A percentile compares a stretch with the other conserved stretches of the same genome.
Evolutionary conservation across 1,140 invertebrate species (phyloP).

Genomic region (Rhagoletis pomonella): DNA sequence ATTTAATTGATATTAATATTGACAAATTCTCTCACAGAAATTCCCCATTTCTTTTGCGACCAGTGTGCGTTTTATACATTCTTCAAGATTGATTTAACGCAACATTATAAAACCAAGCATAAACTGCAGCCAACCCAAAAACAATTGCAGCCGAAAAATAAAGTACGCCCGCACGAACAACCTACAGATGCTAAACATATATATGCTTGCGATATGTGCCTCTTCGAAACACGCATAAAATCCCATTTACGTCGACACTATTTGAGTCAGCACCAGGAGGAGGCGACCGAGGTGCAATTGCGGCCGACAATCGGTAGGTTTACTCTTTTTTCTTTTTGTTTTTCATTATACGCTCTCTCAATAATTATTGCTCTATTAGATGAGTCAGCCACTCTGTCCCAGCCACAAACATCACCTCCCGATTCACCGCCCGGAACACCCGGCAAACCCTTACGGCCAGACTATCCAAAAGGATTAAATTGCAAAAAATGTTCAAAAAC

Average conservation of each 20-base stretch:
- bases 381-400: slow-evolving; percentile 10
- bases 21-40: slow-evolving; percentile 60
- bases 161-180: slow-evolving; percentile 10
- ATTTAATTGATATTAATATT: slow-evolving; percentile 5
- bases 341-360: neutral
- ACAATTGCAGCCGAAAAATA: slow-evolving; percentile 57
- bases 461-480: slow-evolving; percentile 55
- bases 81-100: slow-evolving; percentile 65
- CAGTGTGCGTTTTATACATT: slow-evolving; percentile 66
- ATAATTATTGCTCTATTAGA: neutral
- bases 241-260: slow-evolving; percentile 62
- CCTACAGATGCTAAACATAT: slow-evolving; percentile 47
- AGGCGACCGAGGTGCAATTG: slow-evolving; percentile 65
- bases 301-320: slow-evolving; percentile 62
- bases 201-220: slow-evolving; percentile 68
- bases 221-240: slow-evolving; percentile 63
- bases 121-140: slow-evolving; percentile 58
- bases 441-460: slow-evolving; percentile 17
- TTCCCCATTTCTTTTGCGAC: slow-evolving; percentile 70
- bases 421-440: neutral
- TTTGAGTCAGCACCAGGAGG: slow-evolving; percentile 60
- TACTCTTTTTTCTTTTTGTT: neutral
- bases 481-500: slow-evolving; percentile 56
- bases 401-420: neutral
- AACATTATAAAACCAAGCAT: slow-evolving; percentile 65